These are phyloP conservation scores for Zaprionus tsacasi DNA, from an alignment of 1,140 invertebrate species.

Conservation along the genomic window DNA sequence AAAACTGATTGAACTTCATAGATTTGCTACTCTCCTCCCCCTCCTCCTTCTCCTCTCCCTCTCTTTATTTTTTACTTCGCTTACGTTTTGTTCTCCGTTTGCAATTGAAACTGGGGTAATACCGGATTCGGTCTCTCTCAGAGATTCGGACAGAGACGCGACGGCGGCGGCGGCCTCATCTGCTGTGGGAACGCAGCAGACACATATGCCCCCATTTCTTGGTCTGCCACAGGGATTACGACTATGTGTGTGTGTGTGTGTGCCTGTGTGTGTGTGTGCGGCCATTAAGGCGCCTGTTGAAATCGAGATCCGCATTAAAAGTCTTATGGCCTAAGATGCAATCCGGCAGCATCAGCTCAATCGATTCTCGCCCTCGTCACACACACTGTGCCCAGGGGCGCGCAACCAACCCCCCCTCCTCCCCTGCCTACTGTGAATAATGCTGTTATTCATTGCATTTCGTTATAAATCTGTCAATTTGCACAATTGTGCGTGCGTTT, in stretches of 20 bases:
- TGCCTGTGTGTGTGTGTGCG: constrained; percentile 21
- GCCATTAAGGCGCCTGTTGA: constrained; percentile 70
- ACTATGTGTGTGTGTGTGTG: not conserved
- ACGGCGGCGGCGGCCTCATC: constrained; percentile 22
- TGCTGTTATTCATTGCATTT: constrained; percentile 78
- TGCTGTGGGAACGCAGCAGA: constrained; percentile 35
- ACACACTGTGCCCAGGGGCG: not conserved
- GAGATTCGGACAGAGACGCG: constrained; percentile 24
- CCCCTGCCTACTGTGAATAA: constrained; percentile 53
- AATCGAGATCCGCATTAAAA: constrained; percentile 50
- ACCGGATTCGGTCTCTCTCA: constrained; percentile 41
- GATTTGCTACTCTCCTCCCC: constrained; percentile 38
- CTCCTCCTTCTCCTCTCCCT: no score
- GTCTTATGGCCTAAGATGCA: constrained; percentile 56
- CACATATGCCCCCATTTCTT: constrained; percentile 71
- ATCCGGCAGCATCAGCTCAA: constrained; percentile 4
- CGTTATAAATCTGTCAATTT: constrained; percentile 82
- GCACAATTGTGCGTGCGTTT: constrained; percentile 74
- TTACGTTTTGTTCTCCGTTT: not conserved
- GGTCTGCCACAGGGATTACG: constrained; percentile 63
- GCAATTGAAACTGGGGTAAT: constrained; percentile 70
- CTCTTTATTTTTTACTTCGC: constrained; percentile 2
- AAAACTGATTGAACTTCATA: constrained; percentile 81
- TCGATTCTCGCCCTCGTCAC: not conserved
- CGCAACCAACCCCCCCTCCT: not conserved